phyloP scores from a whole-genome alignment of 2,797 vertebrate genomes.

The Eleutherodactylus coqui region DNA sequence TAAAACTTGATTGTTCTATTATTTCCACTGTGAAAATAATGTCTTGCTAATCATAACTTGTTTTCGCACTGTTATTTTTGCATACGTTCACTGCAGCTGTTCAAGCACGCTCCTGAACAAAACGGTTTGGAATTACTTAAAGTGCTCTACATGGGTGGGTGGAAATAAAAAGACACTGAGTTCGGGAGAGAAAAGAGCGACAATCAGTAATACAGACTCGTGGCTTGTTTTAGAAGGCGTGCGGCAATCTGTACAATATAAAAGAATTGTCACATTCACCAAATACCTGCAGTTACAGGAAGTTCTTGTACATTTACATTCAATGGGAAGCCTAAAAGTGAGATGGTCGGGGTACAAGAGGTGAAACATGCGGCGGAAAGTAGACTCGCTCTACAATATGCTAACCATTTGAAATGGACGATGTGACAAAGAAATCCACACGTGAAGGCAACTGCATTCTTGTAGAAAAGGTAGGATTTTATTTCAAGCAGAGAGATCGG shows the following conservation, averaged over 20 bases:
- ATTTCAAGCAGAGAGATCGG: background rate
- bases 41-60: slow-evolving; percentile 64
- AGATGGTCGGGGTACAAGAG: background rate
- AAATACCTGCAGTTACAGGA: slow-evolving; percentile 33
- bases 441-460: slow-evolving; percentile 1
- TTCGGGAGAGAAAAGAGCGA: slow-evolving; percentile 27
- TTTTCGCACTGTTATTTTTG: slow-evolving; percentile 61
- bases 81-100: slow-evolving; percentile 59
- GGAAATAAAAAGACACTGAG: slow-evolving; percentile 34
- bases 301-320: background rate
- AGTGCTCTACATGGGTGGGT: slow-evolving; percentile 44
- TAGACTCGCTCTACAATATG: background rate
- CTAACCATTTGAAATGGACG: slow-evolving; percentile 11
- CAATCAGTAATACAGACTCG: slow-evolving; percentile 29
- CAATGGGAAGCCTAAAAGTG: slow-evolving; percentile 30
- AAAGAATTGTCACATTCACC: slow-evolving; percentile 33
- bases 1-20: slow-evolving; percentile 64
- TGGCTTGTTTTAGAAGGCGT: slow-evolving; percentile 55
- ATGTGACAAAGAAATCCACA: slow-evolving; percentile 23
- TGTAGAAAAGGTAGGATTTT: slow-evolving; percentile 30
- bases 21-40: slow-evolving; percentile 63
- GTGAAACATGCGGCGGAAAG: background rate
- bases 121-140: slow-evolving; percentile 60
- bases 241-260: slow-evolving; percentile 29
- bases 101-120: slow-evolving; percentile 48